Evolutionary conservation across 2,888 invertebrate species (phyloP).

Genomic region (Tipula confusa): DNA sequence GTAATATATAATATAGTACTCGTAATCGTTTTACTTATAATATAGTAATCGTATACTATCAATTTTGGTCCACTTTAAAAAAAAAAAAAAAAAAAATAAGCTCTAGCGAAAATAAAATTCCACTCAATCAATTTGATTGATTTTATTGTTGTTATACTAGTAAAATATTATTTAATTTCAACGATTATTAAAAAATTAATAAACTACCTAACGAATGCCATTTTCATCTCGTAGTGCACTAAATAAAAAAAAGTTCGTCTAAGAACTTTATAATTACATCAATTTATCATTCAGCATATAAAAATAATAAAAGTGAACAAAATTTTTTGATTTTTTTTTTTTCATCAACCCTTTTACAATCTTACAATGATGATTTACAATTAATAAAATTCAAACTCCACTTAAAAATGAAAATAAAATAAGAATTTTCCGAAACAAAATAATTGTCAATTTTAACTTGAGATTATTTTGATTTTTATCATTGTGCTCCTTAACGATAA

Average conservation of each 20-base stretch:
- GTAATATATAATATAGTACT: no score
- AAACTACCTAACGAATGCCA: no score
- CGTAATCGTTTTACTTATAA: no score
- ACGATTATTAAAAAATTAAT: background rate
- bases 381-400: constrained; percentile 7
- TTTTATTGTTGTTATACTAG: no score
- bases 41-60: no score
- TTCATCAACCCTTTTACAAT: no score
- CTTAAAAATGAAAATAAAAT: background rate
- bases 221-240: background rate
- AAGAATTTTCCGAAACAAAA: background rate
- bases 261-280: constrained; percentile 12
- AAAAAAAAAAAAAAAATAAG: no score
- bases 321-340: no score
- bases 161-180: background rate
- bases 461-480: background rate
- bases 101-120: background rate
- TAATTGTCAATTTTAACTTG: constrained; percentile 1
- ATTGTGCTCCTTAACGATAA: no score
- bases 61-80: no score
- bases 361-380: no score
- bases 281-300: background rate
- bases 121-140: background rate
- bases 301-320: background rate
- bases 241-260: background rate